phyloP scores from a whole-genome alignment of 2,113 vertebrate genomes.

The Carettochelys insculpta region DNA sequence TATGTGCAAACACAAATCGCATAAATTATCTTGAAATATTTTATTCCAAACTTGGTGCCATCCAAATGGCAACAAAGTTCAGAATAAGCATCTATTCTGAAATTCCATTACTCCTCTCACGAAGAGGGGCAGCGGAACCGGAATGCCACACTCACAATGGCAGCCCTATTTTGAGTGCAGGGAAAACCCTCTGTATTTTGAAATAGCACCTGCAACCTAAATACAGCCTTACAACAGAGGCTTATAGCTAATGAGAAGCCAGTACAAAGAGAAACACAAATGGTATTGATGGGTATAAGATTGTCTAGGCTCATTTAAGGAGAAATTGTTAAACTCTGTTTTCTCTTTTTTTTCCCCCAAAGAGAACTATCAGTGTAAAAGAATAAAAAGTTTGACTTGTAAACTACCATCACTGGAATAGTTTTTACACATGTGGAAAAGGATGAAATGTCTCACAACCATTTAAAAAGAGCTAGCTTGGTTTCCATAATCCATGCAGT shows the following conservation, averaged over 20 bases:
- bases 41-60: too few relatives aligned
- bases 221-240: background rate
- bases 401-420: conserved; percentile 6
- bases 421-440: conserved; percentile 10
- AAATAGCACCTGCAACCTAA: too few relatives aligned
- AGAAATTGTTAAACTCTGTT: background rate
- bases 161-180: too few relatives aligned
- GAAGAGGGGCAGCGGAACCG: too few relatives aligned
- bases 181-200: too few relatives aligned
- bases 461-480: background rate
- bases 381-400: background rate
- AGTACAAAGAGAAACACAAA: background rate
- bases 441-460: background rate
- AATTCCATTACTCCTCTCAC: too few relatives aligned
- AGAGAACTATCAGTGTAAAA: background rate
- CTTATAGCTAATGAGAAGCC: background rate
- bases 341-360: background rate
- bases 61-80: too few relatives aligned
- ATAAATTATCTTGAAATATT: too few relatives aligned
- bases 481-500: conserved; percentile 1
- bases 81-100: too few relatives aligned
- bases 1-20: too few relatives aligned
- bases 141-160: too few relatives aligned
- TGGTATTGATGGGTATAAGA: background rate
- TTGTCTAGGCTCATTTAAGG: background rate